These are phyloP conservation scores for Amiota minor DNA, from an alignment of 2,888 invertebrate genomes.

Conservation along the genomic window DNA sequence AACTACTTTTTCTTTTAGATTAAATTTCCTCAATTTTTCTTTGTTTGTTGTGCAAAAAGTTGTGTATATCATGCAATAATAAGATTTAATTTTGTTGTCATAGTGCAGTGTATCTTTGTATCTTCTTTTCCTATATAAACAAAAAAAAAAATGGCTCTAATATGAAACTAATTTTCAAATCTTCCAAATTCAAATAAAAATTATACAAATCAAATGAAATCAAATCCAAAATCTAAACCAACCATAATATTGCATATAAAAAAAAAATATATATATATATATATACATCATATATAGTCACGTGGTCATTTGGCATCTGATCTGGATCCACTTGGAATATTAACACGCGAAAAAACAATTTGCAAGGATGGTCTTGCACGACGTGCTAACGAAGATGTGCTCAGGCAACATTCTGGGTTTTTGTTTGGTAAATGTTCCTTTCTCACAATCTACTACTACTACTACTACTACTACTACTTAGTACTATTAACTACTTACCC, in stretches of 20 bases:
- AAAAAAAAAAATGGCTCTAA: background rate
- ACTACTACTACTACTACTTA: slow-evolving; percentile 12
- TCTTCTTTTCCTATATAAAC: no score
- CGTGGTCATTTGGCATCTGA: slow-evolving; percentile 89
- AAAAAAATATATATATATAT: slow-evolving; percentile 30
- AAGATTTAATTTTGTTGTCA: no score
- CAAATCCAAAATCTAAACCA: background rate
- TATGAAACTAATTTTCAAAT: background rate
- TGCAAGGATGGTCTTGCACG: slow-evolving; percentile 73
- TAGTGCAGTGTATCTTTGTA: no score
- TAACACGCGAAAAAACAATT: slow-evolving; percentile 70
- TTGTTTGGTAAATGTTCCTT: slow-evolving; percentile 71
- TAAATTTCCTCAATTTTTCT: no score
- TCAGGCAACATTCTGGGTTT: slow-evolving; percentile 73
- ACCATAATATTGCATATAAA: slow-evolving; percentile 21
- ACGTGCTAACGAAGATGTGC: slow-evolving; percentile 74
- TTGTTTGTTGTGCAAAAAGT: no score
- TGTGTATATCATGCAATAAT: no score
- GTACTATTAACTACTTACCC: no score
- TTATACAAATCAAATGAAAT: background rate
- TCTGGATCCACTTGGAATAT: slow-evolving; percentile 85
- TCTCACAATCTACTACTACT: slow-evolving; percentile 26
- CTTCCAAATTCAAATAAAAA: background rate
- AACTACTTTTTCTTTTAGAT: no score
- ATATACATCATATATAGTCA: slow-evolving; percentile 75